Evolutionary conservation across 1,140 invertebrate species (phyloP).

Genomic region (Cydia splendana): DNA sequence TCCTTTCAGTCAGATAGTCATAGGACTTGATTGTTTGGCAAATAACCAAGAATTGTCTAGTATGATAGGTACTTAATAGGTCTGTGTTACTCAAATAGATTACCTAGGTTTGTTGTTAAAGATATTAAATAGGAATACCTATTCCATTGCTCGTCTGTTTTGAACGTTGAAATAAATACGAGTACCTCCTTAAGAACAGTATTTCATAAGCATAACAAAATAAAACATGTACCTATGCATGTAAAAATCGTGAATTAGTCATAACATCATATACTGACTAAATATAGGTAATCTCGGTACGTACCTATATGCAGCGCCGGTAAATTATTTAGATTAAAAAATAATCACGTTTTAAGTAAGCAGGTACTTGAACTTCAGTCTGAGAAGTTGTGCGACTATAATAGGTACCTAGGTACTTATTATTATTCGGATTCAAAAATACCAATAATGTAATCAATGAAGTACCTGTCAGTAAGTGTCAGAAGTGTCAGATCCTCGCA

Average conservation of each 20-base stretch:
- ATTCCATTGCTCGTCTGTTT: not conserved
- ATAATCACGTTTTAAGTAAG: not conserved
- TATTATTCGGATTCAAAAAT: too few species aligned
- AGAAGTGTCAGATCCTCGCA: not conserved
- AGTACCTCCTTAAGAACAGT: not conserved
- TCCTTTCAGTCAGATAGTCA: constrained; percentile 38
- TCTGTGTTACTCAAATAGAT: constrained; percentile 22
- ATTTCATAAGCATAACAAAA: not conserved
- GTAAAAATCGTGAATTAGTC: not conserved
- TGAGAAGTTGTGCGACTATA: not conserved
- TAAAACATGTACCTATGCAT: not conserved
- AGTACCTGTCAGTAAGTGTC: too few species aligned
- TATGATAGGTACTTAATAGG: constrained; percentile 14
- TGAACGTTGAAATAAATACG: not conserved
- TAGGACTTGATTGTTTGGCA: constrained; percentile 47
- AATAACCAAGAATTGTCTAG: constrained; percentile 43
- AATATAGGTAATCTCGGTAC: not conserved
- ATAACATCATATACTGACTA: not conserved
- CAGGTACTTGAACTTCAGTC: not conserved
- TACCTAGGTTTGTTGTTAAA: constrained; percentile 18
- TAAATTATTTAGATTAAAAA: not conserved
- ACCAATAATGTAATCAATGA: not conserved
- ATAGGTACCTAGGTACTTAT: not conserved
- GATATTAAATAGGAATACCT: not conserved
- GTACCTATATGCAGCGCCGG: not conserved